Evolutionary conservation across 1,140 invertebrate species (phyloP).

Genomic region (Solen grandis): DNA sequence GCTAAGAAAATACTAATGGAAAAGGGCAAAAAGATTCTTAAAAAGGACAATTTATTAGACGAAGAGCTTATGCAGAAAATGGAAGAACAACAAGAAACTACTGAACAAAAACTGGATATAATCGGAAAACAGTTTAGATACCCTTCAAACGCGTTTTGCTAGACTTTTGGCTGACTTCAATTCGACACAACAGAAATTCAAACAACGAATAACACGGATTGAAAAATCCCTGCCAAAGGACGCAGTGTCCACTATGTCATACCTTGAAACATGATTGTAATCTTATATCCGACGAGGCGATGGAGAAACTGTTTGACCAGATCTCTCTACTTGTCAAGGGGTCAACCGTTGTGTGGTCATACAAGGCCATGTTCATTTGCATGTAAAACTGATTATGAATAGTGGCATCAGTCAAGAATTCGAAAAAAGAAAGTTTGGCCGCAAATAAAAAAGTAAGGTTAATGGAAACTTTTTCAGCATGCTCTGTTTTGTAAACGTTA

Average conservation of each 20-base stretch:
- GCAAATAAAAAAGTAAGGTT: too few relatives aligned
- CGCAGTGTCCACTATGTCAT: constrained; percentile 65
- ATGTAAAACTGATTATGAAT: too few relatives aligned
- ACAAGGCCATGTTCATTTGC: too few relatives aligned
- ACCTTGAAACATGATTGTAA: constrained; percentile 56
- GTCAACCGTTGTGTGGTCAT: too few relatives aligned
- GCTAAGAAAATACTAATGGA: constrained; percentile 92
- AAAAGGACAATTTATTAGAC: constrained; percentile 95
- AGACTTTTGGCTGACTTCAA: constrained; percentile 89
- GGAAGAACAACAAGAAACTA: constrained; percentile 81
- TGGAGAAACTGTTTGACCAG: too few relatives aligned
- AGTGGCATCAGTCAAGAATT: too few relatives aligned
- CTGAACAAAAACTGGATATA: constrained; percentile 82
- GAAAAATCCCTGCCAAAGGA: constrained; percentile 77
- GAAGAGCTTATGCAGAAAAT: constrained; percentile 79
- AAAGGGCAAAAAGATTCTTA: constrained; percentile 92
- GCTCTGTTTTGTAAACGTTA: too few relatives aligned
- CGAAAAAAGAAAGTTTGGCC: too few relatives aligned
- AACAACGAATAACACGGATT: constrained; percentile 84
- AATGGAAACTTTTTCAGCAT: too few relatives aligned
- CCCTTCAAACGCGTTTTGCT: constrained; percentile 88
- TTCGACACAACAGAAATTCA: constrained; percentile 87
- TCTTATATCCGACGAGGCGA: too few relatives aligned
- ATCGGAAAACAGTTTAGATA: constrained; percentile 84
- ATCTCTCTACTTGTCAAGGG: too few relatives aligned